Conservation (phyloP, 2,888 invertebrate genomes). For the Argyresthia goedartella region DNA sequence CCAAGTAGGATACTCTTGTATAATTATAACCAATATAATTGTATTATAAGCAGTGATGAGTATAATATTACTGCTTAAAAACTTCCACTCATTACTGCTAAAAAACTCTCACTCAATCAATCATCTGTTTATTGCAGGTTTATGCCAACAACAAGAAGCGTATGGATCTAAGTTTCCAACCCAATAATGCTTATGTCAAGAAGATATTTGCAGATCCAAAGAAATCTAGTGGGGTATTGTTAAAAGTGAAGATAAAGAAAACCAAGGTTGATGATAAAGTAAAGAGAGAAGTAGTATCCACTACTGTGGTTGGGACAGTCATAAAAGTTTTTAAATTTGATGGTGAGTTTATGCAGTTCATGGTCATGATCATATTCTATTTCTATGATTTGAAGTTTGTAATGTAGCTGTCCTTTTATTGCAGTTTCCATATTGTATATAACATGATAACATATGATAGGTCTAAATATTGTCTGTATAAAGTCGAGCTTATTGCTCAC, state of each 20-base stretch:
- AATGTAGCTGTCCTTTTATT: not conserved
- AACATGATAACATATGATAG: not conserved
- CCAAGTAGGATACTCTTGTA: too few species aligned
- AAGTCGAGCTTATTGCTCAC: not conserved
- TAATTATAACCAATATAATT: too few species aligned
- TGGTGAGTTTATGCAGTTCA: conserved; percentile 2
- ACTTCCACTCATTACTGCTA: too few species aligned
- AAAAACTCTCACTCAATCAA: not conserved
- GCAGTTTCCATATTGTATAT: not conserved
- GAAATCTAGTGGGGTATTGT: conserved; percentile 76
- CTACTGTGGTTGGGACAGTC: conserved; percentile 72
- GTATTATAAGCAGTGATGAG: too few species aligned
- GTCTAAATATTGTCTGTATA: not conserved
- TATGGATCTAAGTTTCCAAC: conserved; percentile 82
- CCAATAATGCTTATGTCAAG: conserved; percentile 85
- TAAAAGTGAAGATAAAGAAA: conserved; percentile 79
- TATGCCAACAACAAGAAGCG: conserved; percentile 61
- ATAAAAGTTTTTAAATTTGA: conserved; percentile 73
- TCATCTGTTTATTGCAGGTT: not conserved
- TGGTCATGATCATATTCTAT: not conserved
- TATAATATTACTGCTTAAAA: too few species aligned
- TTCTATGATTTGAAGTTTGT: not conserved
- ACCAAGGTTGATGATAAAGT: conserved; percentile 40
- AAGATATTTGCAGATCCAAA: conserved; percentile 79
- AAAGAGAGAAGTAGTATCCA: conserved; percentile 48